A percentile compares a stretch with the other conserved stretches of the same genome.
Conservation (phyloP, 1,140 invertebrate species). For the Drosophila littoralis region DNA sequence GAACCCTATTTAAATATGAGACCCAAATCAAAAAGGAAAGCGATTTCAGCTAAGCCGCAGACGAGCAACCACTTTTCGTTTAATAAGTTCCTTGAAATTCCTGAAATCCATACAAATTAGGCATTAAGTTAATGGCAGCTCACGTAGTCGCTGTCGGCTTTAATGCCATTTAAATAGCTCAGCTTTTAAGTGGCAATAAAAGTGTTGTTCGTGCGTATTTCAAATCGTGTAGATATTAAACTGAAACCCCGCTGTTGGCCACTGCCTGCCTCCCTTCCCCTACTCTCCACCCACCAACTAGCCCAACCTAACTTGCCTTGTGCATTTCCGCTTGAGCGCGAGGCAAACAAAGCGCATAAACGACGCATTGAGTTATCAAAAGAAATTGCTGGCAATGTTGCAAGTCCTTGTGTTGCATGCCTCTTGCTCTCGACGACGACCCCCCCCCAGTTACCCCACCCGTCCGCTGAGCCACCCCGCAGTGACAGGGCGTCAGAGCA, state of each 20-base stretch:
- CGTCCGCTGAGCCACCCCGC: not conserved
- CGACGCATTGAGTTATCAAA: constrained; percentile 58
- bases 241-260: not conserved
- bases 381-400: constrained; percentile 43
- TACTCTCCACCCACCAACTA: not conserved
- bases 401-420: constrained; percentile 12
- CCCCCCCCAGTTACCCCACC: not conserved
- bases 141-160: constrained; percentile 32
- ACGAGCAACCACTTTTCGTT: not conserved
- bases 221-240: constrained; percentile 27
- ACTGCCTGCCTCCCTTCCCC: too few species aligned
- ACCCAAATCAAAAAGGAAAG: not conserved
- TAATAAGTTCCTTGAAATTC: constrained; percentile 19
- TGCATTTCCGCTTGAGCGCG: constrained; percentile 50
- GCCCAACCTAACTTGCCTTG: not conserved
- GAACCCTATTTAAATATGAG: not conserved
- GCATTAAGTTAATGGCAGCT: constrained; percentile 32
- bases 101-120: constrained; percentile 30
- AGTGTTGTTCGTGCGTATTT: constrained; percentile 43
- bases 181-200: constrained; percentile 52
- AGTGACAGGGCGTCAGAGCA: constrained; percentile 48
- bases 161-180: constrained; percentile 41
- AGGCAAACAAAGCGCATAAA: constrained; percentile 56
- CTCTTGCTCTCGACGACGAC: too few species aligned
- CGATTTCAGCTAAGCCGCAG: not conserved